Base-by-base conservation (phyloP, 2,113 vertebrate species). In the Hypomesus transpacificus region DNA sequence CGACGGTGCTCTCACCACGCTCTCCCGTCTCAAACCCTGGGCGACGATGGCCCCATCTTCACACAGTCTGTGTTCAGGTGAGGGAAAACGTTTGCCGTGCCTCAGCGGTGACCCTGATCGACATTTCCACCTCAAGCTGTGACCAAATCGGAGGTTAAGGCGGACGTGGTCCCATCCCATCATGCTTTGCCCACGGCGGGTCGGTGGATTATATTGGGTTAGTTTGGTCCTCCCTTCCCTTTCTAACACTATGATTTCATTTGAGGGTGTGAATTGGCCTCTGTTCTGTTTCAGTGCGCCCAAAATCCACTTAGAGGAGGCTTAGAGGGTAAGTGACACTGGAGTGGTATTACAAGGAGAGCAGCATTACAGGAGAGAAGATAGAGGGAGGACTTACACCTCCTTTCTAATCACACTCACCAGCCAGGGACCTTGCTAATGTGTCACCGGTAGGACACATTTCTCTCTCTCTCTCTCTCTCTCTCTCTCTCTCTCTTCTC, bases 281-380 rank as follows among this genome's bases (percentile, higher is more conserved):
- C 53, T 69, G 70, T 66, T 66, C 17, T 68, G 51, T 80, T 80
- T 63, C 59, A 73, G 67, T 69, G 69, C 70, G 69, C 75, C 39
- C 69, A 71, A 84, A 84, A 84, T 84, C 80, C 71, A 82, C 73
- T 85, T 79, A 79, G 72, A 68, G 52, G 50, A 28, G 52, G 53
- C 61, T 71, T 62, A 65, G 75, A 78, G 54, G 74, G 46, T 52
- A 80, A 26, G 71, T 85, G 80, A 80, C 72, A 79, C 75, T 64
- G 7, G 53, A 73, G 53, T 34, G 73, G 4, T 53, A 71, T 71
- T 70, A 71, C 57, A 62, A 71, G 74, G 66, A 76, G 61, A 59
- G 59, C 53, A 60, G 26, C 70, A 59, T 66, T 71, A 63, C 54
- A 77, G 67, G 66, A 56, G 13, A 51, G 60, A 58, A 53, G 34